phyloP scores from a whole-genome alignment of 53 echinoderm and acorn worm species.

The Glandiceps talaboti region DNA sequence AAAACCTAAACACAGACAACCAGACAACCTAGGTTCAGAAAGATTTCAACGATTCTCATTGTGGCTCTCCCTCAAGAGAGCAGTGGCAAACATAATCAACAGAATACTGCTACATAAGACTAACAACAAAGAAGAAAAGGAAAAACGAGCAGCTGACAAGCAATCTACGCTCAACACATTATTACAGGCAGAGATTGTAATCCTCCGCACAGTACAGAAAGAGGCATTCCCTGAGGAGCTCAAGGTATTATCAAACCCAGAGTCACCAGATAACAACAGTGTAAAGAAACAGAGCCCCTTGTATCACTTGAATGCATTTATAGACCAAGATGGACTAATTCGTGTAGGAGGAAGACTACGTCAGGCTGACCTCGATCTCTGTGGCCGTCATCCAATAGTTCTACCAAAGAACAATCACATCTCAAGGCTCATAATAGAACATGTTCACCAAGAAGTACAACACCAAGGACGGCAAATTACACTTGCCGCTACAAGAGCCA shows the following conservation, averaged over 20 bases:
- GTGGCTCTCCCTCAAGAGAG: constrained; percentile 23
- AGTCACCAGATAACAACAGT: neutral
- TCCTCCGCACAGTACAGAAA: constrained; percentile 7
- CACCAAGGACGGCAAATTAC: constrained; percentile 16
- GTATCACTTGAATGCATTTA: constrained; percentile 3
- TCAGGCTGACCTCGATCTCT: neutral
- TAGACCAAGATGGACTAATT: constrained; percentile 3
- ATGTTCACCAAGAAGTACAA: neutral
- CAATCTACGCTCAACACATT: neutral
- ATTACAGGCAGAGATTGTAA: neutral
- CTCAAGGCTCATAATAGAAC: neutral
- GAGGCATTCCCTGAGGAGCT: neutral
- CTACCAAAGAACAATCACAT: neutral
- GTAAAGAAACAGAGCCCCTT: constrained; percentile 12
- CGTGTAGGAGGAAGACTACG: constrained; percentile 15
- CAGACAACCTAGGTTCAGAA: constrained; percentile 4
- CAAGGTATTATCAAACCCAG: neutral
- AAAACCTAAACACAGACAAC: neutral
- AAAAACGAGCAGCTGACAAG: neutral
- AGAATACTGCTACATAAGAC: constrained; percentile 6
- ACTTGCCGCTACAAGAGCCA: neutral
- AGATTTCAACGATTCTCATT: constrained; percentile 24
- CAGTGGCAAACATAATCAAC: constrained; percentile 20
- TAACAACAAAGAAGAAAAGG: neutral
- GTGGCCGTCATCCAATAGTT: neutral